phyloP scores from a whole-genome alignment of 2,888 invertebrate species.

The Sepiola atlantica region DNA sequence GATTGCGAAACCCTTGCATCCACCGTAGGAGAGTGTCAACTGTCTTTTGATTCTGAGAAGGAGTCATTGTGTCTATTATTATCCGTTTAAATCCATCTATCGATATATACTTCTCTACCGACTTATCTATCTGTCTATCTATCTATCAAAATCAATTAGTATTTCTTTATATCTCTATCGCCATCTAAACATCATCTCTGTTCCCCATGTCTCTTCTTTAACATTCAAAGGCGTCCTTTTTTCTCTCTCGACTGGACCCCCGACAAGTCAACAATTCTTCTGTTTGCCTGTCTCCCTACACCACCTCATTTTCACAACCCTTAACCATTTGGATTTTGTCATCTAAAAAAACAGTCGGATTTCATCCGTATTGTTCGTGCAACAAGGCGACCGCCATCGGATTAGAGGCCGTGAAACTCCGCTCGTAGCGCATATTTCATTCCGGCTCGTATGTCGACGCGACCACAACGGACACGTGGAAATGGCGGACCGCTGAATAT shows the following conservation, averaged over 20 bases:
- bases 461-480: background rate
- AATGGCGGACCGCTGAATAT: background rate
- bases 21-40: no score
- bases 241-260: background rate
- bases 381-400: background rate
- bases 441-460: background rate
- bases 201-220: background rate
- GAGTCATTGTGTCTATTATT: no score
- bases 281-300: no score
- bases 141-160: no score
- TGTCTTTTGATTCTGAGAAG: no score
- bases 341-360: background rate
- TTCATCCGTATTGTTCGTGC: background rate
- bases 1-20: no score
- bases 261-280: background rate
- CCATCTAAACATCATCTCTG: no score
- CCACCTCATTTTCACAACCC: background rate
- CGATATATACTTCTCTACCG: no score
- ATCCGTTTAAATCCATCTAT: no score
- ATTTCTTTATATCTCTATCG: no score
- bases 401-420: background rate
- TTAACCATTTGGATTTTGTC: background rate
- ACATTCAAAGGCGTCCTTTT: background rate
- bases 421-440: background rate
- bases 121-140: no score